These are phyloP conservation scores for Panulirus ornatus DNA, from an alignment of 1,140 invertebrate genomes.

Conservation along the genomic window DNA sequence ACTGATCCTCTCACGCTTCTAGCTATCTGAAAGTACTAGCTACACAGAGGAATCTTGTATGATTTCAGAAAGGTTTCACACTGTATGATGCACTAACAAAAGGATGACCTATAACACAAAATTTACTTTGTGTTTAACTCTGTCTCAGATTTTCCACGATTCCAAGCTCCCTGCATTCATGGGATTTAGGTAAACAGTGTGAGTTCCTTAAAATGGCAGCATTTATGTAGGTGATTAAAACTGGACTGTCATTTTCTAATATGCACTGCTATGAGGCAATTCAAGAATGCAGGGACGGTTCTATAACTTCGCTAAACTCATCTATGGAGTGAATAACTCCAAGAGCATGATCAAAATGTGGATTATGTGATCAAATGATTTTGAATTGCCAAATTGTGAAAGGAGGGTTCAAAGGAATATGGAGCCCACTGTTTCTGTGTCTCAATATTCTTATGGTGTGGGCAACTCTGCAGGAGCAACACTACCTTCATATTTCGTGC, in stretches of 20 bases:
- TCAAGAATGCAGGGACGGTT: too few species aligned
- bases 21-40: constrained; percentile 42
- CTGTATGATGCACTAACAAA: constrained; percentile 20
- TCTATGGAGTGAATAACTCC: background rate
- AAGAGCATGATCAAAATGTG: background rate
- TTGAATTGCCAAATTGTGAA: background rate
- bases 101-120: constrained; percentile 15
- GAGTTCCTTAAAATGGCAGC: background rate
- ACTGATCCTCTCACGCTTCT: constrained; percentile 25
- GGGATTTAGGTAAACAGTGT: background rate
- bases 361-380: constrained; percentile 1
- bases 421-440: background rate
- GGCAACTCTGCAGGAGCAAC: constrained; percentile 28
- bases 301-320: too few species aligned
- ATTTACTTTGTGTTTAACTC: constrained; percentile 12
- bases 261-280: background rate
- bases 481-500: constrained; percentile 9
- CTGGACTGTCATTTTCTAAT: background rate
- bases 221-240: background rate
- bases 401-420: background rate
- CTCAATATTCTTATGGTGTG: background rate
- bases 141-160: background rate
- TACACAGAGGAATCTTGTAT: constrained; percentile 36
- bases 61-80: constrained; percentile 38
- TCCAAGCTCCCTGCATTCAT: constrained; percentile 30